Base-by-base conservation (phyloP, 2,888 invertebrate genomes). In the Strigamia transsilvanica region DNA sequence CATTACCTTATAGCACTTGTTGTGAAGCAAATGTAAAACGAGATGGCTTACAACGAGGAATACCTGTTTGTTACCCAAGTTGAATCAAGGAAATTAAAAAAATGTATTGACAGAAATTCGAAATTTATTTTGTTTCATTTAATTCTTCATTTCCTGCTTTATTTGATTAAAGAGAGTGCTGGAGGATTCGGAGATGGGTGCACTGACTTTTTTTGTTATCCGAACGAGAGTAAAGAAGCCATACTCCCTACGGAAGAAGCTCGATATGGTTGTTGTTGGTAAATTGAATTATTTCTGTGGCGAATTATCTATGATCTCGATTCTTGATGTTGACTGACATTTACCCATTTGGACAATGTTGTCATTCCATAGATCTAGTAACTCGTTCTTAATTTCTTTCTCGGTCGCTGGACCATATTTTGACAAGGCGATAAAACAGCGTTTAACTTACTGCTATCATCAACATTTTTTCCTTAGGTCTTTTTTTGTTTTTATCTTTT, bases 371-470 rank as follows among this genome's bases (percentile, higher is more conserved):
- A 61, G 61, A 61, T 61, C 61, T 18, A n/a, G 9, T 56, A 56
- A 61, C 61, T 61, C 18, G 10, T 21, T 61, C 23, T 23, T 61
- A 21, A 61, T 23, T 61, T 18, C 61, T 61, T 10, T 18, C 61
- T 61, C 21, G 18, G 6, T 61, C 61, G 6, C 18, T 18, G 61
- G 3, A 61, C 21, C 61, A 18, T 61, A 61, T 61, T 61, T 61
- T 61, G 61, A 61, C 61, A 61, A 23, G 61, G 61, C 61, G 61
- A 61, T 61, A 61, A 61, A 61, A 61, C n/a, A 18, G 15, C 61
- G n/a, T 61, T 61, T 61, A 34, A 61, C 21, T 61, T 61, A 61
- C 61, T 61, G 61, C 61, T 61, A 61, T 18, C 61, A 61, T 61
- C 61, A 18, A 61, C 18, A 61, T 23, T 18, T 61, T 61, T 61